Evolutionary conservation across 2,797 vertebrate species (phyloP).

Genomic region (Botia kubotai): DNA sequence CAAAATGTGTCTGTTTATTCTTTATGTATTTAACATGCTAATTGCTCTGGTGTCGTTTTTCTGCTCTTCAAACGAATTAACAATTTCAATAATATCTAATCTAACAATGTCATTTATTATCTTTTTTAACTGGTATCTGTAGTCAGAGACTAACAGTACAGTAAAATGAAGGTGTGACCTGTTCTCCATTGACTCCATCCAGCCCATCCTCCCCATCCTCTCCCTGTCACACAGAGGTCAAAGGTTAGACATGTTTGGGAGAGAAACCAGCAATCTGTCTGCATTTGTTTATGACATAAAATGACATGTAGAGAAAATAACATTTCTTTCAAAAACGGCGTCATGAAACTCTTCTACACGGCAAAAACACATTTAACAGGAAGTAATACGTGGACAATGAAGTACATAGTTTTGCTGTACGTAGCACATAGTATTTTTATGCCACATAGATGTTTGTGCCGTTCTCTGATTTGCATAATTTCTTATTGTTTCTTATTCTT

Average conservation of each 20-base stretch:
- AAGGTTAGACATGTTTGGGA: constrained; percentile 32
- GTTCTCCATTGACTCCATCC: constrained; percentile 80
- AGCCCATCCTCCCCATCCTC: constrained; percentile 80
- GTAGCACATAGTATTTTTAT: neutral
- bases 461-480: neutral
- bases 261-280: neutral
- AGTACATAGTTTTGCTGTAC: neutral
- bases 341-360: neutral
- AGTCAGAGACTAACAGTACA: neutral
- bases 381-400: neutral
- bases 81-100: too few relatives aligned
- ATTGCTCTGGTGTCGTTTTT: too few relatives aligned
- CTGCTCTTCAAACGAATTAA: too few relatives aligned
- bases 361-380: neutral
- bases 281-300: neutral
- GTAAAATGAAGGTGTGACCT: constrained; percentile 72
- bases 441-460: too few relatives aligned
- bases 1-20: too few relatives aligned
- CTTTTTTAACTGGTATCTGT: too few relatives aligned
- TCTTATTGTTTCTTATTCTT: neutral
- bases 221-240: constrained; percentile 73
- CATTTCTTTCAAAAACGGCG: neutral
- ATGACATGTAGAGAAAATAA: neutral
- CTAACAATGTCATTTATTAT: too few relatives aligned
- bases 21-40: too few relatives aligned